phyloP scores from a whole-genome alignment of 2,888 invertebrate genomes.

The Lithophane socia region DNA sequence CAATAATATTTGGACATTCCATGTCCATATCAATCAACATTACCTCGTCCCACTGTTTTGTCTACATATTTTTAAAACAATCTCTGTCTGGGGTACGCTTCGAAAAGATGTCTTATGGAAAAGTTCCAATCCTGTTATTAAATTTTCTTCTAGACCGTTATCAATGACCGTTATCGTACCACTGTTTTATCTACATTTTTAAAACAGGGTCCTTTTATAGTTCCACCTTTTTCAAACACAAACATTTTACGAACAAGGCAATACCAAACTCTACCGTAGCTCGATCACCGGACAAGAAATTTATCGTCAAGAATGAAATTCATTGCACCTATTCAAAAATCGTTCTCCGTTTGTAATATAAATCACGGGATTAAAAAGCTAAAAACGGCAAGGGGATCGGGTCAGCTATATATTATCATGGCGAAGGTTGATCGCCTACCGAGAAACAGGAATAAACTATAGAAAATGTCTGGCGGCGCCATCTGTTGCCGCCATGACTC shows the following conservation, averaged over 20 bases:
- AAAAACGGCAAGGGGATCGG: slow-evolving; percentile 74
- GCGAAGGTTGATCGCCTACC: slow-evolving; percentile 71
- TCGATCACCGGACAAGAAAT: slow-evolving; percentile 58
- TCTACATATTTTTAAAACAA: slow-evolving; percentile 6
- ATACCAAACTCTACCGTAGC: slow-evolving; percentile 14
- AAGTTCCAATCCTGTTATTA: not conserved
- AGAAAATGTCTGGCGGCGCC: slow-evolving; percentile 70
- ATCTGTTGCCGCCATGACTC: slow-evolving; percentile 65
- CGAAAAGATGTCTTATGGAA: not conserved
- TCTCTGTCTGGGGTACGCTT: too few relatives aligned
- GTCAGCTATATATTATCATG: slow-evolving; percentile 79
- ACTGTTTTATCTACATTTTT: slow-evolving; percentile 5
- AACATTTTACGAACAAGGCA: slow-evolving; percentile 11
- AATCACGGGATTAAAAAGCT: slow-evolving; percentile 82
- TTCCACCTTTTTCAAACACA: not conserved
- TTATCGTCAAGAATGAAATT: slow-evolving; percentile 72
- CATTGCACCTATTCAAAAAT: slow-evolving; percentile 75
- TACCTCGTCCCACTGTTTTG: not conserved
- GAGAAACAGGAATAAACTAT: slow-evolving; percentile 69
- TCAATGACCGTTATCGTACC: too few relatives aligned
- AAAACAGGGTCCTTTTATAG: slow-evolving; percentile 4
- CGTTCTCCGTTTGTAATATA: slow-evolving; percentile 74
- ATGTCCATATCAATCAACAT: not conserved
- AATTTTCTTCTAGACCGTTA: not conserved
- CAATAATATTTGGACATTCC: not conserved